Evolutionary conservation across 2,888 invertebrate species (phyloP), one percentile per base, ranked within the genome.

Genomic region (Ormyrus labotus): DNA sequence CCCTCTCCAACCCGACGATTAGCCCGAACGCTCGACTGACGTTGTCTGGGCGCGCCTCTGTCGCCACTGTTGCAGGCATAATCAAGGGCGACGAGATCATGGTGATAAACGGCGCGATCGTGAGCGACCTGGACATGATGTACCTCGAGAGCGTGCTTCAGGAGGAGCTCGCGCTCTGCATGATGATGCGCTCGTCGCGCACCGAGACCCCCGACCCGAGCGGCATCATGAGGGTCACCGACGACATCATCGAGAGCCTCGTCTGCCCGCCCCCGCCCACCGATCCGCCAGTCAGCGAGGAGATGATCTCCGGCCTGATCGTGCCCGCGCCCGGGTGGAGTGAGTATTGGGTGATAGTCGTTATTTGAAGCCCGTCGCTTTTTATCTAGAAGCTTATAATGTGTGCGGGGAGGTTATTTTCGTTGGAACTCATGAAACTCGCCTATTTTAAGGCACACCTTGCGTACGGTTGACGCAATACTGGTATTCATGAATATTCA

Each of bases 61-160:
- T 19, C 19, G 19, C 19, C 19, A 19, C 19, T 73, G 53, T 83
- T 76, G 86, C 92, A 98, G 98, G 98, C 90, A 96, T 99, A 91
- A 97, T 98, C 92, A 97, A 98, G 93, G 96, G 98, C 88, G 99
- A 99, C 92, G 99, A 99, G 93, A 98, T 99, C 91, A 97, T 99
- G 96, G 98, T 99, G 91, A 98, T 99, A 92, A 99, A 99, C 93
- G 97, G 98, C 85, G 98, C 98, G 87, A 97, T 98, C 91, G 98
- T 99, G 86, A 97, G 97, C 89, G 98, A 99, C 93, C 94, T 99
- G 92, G 99, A 99, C 94, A 99, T 99, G 98, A 98, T 99, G 96
- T 98, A 98, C 93, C 94, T 99, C 91, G 99, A 99, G 92, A 97
- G 97, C 90, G 96, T 98, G 84, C 93, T 99, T 86, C 98, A 98